Percentiles rank a stretch among this genome's conserved stretches.
phyloP scores from a whole-genome alignment of 2,888 invertebrate genomes.

The Morinoia aosen region DNA sequence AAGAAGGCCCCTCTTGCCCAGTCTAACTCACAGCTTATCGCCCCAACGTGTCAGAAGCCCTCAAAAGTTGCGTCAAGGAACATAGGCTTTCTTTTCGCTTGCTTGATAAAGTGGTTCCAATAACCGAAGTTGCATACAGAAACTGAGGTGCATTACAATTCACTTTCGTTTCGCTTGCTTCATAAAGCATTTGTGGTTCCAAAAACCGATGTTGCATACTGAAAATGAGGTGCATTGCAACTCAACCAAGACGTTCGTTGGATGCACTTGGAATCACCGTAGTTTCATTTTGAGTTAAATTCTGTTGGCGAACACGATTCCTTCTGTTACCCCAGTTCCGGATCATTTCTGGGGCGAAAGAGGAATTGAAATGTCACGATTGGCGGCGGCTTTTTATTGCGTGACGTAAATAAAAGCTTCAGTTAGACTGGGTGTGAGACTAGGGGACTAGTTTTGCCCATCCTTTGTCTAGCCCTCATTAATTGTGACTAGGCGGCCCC shows the following conservation, averaged over 20 bases:
- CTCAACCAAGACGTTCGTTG: too few species aligned
- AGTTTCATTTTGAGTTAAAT: too few species aligned
- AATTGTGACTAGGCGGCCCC: neutral
- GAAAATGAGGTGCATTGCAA: too few species aligned
- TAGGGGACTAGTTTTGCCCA: neutral
- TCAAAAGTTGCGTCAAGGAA: too few species aligned
- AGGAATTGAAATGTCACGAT: neutral
- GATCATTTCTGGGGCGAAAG: neutral
- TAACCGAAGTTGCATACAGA: neutral
- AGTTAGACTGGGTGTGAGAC: neutral
- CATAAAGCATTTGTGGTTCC: too few species aligned
- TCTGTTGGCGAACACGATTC: neutral
- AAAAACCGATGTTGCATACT: too few species aligned
- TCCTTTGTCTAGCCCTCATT: conserved; percentile 12
- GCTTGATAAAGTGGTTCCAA: neutral
- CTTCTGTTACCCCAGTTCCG: neutral
- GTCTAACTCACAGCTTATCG: neutral
- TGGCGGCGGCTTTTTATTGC: neutral
- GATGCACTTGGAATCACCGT: too few species aligned
- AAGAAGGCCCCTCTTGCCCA: neutral
- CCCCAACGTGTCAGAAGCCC: too few species aligned
- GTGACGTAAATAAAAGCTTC: neutral
- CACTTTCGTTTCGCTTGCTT: too few species aligned
- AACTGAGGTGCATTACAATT: too few species aligned
- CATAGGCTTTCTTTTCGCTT: neutral